These are phyloP conservation scores for Helicoverpa armigera DNA, from an alignment of 1,140 invertebrate species.

Conservation along the genomic window DNA sequence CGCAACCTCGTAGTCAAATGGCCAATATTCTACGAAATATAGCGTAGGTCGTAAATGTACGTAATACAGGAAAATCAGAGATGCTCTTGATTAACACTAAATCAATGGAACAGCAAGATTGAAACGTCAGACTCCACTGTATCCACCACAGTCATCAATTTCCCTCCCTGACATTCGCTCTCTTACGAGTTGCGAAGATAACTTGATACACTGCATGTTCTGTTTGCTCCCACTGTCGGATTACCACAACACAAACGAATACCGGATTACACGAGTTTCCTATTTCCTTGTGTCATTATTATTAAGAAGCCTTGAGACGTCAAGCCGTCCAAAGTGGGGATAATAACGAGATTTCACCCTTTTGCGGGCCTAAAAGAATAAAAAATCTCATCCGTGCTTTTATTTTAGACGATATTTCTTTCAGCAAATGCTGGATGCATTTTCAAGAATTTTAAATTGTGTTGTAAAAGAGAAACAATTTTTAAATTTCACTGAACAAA, in stretches of 20 bases:
- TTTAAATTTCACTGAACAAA: slow-evolving; percentile 33
- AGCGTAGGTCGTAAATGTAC: neutral
- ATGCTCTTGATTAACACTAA: slow-evolving; percentile 6
- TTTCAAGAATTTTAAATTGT: slow-evolving; percentile 14
- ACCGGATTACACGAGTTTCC: slow-evolving; percentile 20
- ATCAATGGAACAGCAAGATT: slow-evolving; percentile 30
- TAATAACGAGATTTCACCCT: neutral
- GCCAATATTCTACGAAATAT: neutral
- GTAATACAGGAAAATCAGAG: neutral
- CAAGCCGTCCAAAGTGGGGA: slow-evolving; percentile 1
- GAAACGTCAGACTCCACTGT: slow-evolving; percentile 23
- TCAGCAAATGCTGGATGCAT: neutral
- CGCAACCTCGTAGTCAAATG: neutral
- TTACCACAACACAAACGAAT: slow-evolving; percentile 36
- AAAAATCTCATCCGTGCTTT: neutral
- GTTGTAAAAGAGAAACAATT: slow-evolving; percentile 27
- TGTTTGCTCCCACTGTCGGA: slow-evolving; percentile 25
- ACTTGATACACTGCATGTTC: slow-evolving; percentile 40
- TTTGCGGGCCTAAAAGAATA: too few relatives aligned
- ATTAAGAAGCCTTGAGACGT: slow-evolving; percentile 25
- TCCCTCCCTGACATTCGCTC: slow-evolving; percentile 1
- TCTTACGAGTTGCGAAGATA: slow-evolving; percentile 20
- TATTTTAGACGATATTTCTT: neutral
- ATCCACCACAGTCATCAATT: slow-evolving; percentile 26
- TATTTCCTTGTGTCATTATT: slow-evolving; percentile 24